These are phyloP conservation scores for Scophthalmus maximus DNA, from an alignment of 2,113 vertebrate genomes.

Conservation along the genomic window DNA sequence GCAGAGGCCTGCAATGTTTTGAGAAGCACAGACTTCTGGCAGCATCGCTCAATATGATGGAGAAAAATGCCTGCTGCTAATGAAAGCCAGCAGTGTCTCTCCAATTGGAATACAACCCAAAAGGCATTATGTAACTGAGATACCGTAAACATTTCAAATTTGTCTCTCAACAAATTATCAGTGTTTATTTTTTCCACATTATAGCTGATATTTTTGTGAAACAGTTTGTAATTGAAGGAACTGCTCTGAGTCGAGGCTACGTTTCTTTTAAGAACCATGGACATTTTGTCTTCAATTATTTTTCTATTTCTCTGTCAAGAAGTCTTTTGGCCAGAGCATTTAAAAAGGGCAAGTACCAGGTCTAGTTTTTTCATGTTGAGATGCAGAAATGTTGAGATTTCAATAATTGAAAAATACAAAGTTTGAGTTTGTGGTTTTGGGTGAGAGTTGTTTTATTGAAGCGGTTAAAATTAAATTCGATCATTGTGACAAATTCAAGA, in stretches of 20 bases:
- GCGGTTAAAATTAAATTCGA: constrained; percentile 37
- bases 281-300: constrained; percentile 61
- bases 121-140: constrained; percentile 80
- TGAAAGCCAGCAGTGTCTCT: constrained; percentile 84
- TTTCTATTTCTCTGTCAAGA: constrained; percentile 59
- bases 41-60: constrained; percentile 75
- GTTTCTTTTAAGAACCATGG: constrained; percentile 47
- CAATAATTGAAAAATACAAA: constrained; percentile 33
- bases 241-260: constrained; percentile 28
- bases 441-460: constrained; percentile 37
- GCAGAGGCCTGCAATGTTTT: constrained; percentile 78
- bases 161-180: constrained; percentile 80
- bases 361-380: constrained; percentile 1
- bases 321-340: background rate
- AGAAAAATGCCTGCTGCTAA: constrained; percentile 80
- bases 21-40: constrained; percentile 81
- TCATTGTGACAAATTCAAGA: constrained; percentile 47
- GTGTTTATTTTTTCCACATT: constrained; percentile 76
- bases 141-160: constrained; percentile 81
- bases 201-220: constrained; percentile 74
- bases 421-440: constrained; percentile 12
- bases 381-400: background rate
- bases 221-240: constrained; percentile 61
- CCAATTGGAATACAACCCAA: constrained; percentile 68
- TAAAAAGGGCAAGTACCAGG: constrained; percentile 7